Evolutionary conservation across 2,888 invertebrate species (phyloP), one percentile per base, ranked within the genome.

Genomic region (Notodonta ziczac): DNA sequence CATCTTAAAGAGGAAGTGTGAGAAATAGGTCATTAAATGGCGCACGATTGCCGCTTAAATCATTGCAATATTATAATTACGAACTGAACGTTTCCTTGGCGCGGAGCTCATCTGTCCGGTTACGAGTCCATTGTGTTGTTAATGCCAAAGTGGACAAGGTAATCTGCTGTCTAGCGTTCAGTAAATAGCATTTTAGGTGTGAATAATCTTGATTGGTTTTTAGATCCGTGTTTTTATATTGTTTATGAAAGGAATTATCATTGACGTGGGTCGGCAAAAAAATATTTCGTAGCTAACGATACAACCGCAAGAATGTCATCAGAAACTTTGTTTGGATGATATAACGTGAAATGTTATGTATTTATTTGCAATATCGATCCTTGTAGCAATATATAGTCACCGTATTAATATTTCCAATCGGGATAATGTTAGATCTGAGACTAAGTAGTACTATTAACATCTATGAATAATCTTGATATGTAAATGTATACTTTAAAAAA

Each of bases 21-120:
- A 82, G 76, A 87, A 82, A 81, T 86, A 84, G 84, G 78, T 83
- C 82, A 81, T 78, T 75, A 76, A 71, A 70, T 74, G 65, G 67
- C 70, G 62, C 85, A 84, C 85, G 84, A 84, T 68, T 69, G 65
- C 60, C 66, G 65, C 70, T 73, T 77, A 70, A 74, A 81, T 82
- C 73, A 79, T 76, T 74, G 76, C 70, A 73, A 67, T 69, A 63
- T 69, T 66, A 69, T 69, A 72, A 76, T 76, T 69, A 73, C 70
- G 52, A 66, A 64, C 63, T 61, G 60, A 64, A 48, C 59, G 69
- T 67, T 76, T 74, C 76, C 74, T 76, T 66, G 73, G 68, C 63
- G 16, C 40, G 14, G 24, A 16, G 32, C 53, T 66, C 65, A 56
- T 62, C 62, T 59, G 61, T 68, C 58, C 12, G 56, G 56, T 57